Evolutionary conservation across 2,888 invertebrate species (phyloP).

Genomic region (Hirtodrosophila duncani): DNA sequence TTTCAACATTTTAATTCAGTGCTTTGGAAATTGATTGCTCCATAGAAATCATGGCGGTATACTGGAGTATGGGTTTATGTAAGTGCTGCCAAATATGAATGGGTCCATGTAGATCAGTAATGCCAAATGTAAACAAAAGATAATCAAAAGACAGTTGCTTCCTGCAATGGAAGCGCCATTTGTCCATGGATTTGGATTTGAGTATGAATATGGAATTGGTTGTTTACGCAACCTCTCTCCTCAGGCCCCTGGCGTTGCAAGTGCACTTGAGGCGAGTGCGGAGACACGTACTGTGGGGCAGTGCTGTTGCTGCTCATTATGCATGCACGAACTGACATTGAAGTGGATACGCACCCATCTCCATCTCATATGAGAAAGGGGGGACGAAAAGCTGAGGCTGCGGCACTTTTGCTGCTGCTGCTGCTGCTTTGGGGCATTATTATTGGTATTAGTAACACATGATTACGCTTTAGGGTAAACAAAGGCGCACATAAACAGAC

Average conservation of each 20-base stretch:
- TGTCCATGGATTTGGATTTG: slow-evolving; percentile 21
- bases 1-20: slow-evolving; percentile 54
- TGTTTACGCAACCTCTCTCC: slow-evolving; percentile 30
- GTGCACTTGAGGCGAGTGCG: slow-evolving; percentile 60
- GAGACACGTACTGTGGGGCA: slow-evolving; percentile 30
- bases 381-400: no score
- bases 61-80: slow-evolving; percentile 29
- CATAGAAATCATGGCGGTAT: neutral
- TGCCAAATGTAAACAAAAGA: slow-evolving; percentile 31
- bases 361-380: neutral
- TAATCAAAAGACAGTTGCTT: slow-evolving; percentile 50
- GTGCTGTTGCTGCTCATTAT: slow-evolving; percentile 50
- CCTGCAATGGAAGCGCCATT: slow-evolving; percentile 40
- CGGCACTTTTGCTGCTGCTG: neutral
- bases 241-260: slow-evolving; percentile 25
- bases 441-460: slow-evolving; percentile 72
- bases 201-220: slow-evolving; percentile 18
- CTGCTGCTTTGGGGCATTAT: slow-evolving; percentile 56
- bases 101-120: neutral
- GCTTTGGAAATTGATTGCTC: slow-evolving; percentile 19
- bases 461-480: slow-evolving; percentile 70
- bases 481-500: slow-evolving; percentile 63
- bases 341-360: slow-evolving; percentile 50
- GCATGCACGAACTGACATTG: slow-evolving; percentile 68
- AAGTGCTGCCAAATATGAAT: neutral